Evolutionary conservation across 2,113 vertebrate species (phyloP), one percentile per base, ranked within the genome.

Genomic region (Lota lota): DNA sequence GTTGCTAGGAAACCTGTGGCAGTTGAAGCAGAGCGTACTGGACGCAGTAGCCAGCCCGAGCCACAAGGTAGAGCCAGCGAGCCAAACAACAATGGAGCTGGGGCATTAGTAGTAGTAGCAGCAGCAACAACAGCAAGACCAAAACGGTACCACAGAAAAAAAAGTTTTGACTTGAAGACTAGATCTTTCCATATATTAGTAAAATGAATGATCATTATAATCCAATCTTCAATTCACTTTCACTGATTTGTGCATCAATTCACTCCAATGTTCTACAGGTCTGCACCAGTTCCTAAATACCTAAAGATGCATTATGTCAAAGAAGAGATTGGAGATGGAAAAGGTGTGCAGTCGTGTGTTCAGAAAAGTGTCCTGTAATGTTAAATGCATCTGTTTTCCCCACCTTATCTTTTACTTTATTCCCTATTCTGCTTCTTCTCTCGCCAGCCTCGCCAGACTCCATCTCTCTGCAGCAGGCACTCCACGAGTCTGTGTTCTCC

Each of bases 401-500:
- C 62, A 22, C 10, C 53, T 5, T 22, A 18, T 28, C 59, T 56
- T 20, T 17, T 15, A 36, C 59, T 50, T 51, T 8, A 21, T 47
- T 20, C 51, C 47, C 1, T 62, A 17, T 65, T 8, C 2, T 20
- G 61, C 22, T 33, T 19, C n/a, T 24, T 19, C 3, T 33, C n/a
- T 72, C 18, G 60, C 33, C 73, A 87, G 84, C 77, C 72, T 79
- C 85, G 90, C 91, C 90, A 76, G 84, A 92, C 18, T 72, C 88
- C 63, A 81, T 90, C 66, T 92, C 92, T 65, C 92, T 97, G 57
- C 95, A 95, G 90, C 94, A 96, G 88, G 92, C 94, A 56, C 92
- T 96, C 53, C 94, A 96, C 61, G 93, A 96, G 80, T 96, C 95
- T 4, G 93, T 96, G 78, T 96, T 96, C 75, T 94, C 94, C 79